Conservation (phyloP, 2,888 invertebrate genomes). For the Cerceris rybyensis region DNA sequence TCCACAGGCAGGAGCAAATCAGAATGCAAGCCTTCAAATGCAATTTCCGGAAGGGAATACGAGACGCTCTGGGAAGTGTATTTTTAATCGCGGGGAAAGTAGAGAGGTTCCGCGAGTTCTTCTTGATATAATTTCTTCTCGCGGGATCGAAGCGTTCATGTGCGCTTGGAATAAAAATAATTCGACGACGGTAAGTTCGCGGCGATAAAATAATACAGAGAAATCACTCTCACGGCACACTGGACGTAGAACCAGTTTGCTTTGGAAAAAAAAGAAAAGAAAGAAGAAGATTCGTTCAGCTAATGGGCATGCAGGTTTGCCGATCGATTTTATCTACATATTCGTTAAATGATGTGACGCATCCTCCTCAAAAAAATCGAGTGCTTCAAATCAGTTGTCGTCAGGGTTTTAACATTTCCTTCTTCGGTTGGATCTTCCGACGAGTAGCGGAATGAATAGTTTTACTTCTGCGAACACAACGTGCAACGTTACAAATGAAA, state of each 20-base stretch:
- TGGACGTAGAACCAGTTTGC: constrained; percentile 46
- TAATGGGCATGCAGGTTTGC: constrained; percentile 23
- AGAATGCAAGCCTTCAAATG: no score
- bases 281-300: not conserved
- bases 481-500: no score
- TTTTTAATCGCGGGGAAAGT: no score
- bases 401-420: constrained; percentile 11
- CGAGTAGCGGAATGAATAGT: no score
- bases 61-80: no score
- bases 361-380: constrained; percentile 1
- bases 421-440: no score
- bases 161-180: not conserved
- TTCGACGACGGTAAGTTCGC: not conserved
- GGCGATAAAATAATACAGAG: constrained; percentile 9
- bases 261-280: constrained; percentile 18
- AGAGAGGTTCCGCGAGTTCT: no score
- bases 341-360: constrained; percentile 20
- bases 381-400: not conserved
- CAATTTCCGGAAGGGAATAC: no score
- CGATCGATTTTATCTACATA: constrained; percentile 21
- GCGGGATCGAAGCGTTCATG: no score
- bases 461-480: no score
- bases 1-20: no score
- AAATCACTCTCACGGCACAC: constrained; percentile 49
- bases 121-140: no score